Percentiles rank a stretch among this genome's conserved stretches.
phyloP scores from a whole-genome alignment of 1,140 invertebrate genomes.

The Zophobas atratus region DNA sequence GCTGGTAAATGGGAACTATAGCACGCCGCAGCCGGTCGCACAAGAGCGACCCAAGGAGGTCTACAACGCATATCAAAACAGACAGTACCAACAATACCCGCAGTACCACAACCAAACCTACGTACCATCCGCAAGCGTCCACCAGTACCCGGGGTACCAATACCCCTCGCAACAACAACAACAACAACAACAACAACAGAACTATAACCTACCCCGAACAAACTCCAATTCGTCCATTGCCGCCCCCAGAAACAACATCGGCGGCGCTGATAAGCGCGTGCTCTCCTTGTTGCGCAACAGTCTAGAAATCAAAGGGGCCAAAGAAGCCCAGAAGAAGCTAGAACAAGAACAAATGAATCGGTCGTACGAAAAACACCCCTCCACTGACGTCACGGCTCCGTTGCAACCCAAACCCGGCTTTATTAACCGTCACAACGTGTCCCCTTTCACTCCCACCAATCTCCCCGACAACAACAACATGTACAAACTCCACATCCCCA shows the following conservation, averaged over 20 bases:
- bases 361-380: slow-evolving; percentile 60
- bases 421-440: slow-evolving; percentile 71
- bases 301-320: slow-evolving; percentile 77
- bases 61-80: slow-evolving; percentile 51
- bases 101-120: slow-evolving; percentile 62
- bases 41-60: slow-evolving; percentile 55
- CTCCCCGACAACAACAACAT: slow-evolving; percentile 70
- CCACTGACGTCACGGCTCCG: slow-evolving; percentile 69
- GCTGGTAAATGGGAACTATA: slow-evolving; percentile 59
- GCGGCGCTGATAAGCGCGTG: slow-evolving; percentile 76
- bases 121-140: slow-evolving; percentile 58
- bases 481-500: slow-evolving; percentile 78
- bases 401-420: slow-evolving; percentile 72
- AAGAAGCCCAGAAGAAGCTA: slow-evolving; percentile 69
- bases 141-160: slow-evolving; percentile 61
- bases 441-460: slow-evolving; percentile 72
- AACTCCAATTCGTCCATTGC: slow-evolving; percentile 58
- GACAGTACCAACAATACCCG: slow-evolving; percentile 30
- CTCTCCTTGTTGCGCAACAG: slow-evolving; percentile 79
- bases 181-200: slow-evolving; percentile 54
- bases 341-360: slow-evolving; percentile 62
- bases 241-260: slow-evolving; percentile 45
- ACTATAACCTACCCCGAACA: slow-evolving; percentile 56
- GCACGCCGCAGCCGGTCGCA: slow-evolving; percentile 6
- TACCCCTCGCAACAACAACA: slow-evolving; percentile 58